A percentile compares a stretch with the other conserved stretches of the same genome.
These are phyloP conservation scores for Busseola fusca DNA, from an alignment of 2,888 invertebrate species.

Conservation along the genomic window DNA sequence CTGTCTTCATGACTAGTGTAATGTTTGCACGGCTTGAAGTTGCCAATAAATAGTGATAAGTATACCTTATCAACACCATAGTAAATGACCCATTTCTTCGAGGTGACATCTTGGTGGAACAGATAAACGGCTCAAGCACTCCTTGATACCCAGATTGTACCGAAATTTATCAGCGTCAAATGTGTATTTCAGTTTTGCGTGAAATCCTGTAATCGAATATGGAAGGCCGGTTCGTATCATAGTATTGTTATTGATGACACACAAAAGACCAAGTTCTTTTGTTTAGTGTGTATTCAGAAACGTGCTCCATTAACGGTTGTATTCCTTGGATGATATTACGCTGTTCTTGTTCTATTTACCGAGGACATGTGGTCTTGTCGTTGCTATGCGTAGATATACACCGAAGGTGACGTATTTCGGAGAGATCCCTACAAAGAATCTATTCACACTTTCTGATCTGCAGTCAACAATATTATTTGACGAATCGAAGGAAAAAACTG, in stretches of 20 bases:
- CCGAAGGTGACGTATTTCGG: background rate
- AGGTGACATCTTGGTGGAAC: conserved; percentile 34
- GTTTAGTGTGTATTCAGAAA: conserved; percentile 36
- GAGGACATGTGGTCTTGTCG: conserved; percentile 13
- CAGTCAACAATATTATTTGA: background rate
- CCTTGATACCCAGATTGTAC: conserved; percentile 26
- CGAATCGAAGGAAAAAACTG: background rate
- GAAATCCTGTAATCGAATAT: background rate
- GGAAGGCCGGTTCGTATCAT: conserved; percentile 16
- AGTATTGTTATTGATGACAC: conserved; percentile 40
- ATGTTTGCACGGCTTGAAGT: conserved; percentile 11
- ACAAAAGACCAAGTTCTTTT: conserved; percentile 51
- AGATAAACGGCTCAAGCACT: conserved; percentile 38
- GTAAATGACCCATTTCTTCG: conserved; percentile 42
- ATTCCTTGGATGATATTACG: conserved; percentile 49
- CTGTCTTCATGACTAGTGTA: background rate
- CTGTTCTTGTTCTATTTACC: conserved; percentile 41
- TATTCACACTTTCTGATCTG: background rate
- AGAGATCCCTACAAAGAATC: background rate
- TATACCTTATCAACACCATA: conserved; percentile 37
- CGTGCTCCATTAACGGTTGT: conserved; percentile 39
- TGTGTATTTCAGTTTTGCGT: conserved; percentile 16
- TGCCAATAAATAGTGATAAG: conserved; percentile 26
- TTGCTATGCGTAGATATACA: conserved; percentile 9
- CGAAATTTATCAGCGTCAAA: conserved; percentile 30